phyloP scores from a whole-genome alignment of 2,888 invertebrate genomes.

The Calliphora vomitoria region DNA sequence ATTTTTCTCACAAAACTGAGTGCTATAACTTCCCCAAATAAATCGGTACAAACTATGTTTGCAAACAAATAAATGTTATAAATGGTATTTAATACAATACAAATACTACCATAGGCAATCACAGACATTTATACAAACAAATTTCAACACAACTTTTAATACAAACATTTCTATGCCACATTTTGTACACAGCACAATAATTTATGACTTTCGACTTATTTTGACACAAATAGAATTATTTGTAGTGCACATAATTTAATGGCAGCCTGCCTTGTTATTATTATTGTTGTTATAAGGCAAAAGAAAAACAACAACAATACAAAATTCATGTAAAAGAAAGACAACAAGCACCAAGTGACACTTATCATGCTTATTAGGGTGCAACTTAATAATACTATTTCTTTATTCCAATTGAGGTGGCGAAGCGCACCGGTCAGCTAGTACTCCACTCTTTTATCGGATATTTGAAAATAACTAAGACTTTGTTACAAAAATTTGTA shows the following conservation, averaged over 20 bases:
- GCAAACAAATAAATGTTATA: not conserved
- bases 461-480: too few species aligned
- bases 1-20: not conserved
- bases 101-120: not conserved
- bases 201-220: slow-evolving; percentile 40
- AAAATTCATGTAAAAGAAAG: not conserved
- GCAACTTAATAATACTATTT: too few species aligned
- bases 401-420: too few species aligned
- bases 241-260: not conserved
- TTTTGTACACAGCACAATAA: slow-evolving; percentile 16
- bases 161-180: slow-evolving; percentile 8
- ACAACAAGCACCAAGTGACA: not conserved
- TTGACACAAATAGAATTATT: slow-evolving; percentile 39
- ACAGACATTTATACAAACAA: not conserved
- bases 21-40: not conserved
- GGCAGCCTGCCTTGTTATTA: not conserved
- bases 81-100: not conserved
- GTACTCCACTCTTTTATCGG: too few species aligned
- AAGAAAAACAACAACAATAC: not conserved
- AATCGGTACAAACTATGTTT: not conserved
- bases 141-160: not conserved
- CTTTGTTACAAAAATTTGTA: too few species aligned
- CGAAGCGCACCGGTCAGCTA: too few species aligned
- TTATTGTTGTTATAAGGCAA: not conserved
- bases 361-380: too few species aligned